These are phyloP conservation scores for Amazona guildingii DNA, from an alignment of 2,113 vertebrate genomes.

Conservation along the genomic window DNA sequence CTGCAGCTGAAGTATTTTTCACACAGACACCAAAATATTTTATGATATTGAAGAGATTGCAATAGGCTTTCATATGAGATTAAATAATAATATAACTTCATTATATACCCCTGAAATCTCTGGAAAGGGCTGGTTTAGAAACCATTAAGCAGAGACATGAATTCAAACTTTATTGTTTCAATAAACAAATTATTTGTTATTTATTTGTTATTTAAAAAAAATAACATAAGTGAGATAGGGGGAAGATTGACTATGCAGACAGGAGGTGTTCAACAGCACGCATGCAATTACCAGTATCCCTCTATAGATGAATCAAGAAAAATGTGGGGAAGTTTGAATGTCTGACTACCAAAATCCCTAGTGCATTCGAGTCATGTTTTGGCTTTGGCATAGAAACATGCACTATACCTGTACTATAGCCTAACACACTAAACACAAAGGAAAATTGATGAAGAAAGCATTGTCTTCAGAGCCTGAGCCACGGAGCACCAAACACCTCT, in stretches of 20 bases:
- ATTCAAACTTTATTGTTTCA: background rate
- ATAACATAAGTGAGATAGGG: background rate
- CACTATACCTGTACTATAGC: background rate
- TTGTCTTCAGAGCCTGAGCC: slow-evolving; percentile 37
- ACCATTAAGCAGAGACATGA: background rate
- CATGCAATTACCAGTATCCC: background rate
- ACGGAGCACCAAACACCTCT: slow-evolving; percentile 37
- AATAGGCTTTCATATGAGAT: background rate
- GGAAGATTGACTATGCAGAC: background rate
- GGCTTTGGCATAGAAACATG: background rate
- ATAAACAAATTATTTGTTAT: background rate
- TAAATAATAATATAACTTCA: background rate
- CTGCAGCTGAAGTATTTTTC: background rate
- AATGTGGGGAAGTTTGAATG: background rate
- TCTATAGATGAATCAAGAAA: background rate
- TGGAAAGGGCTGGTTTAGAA: background rate
- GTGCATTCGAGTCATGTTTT: background rate
- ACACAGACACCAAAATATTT: background rate
- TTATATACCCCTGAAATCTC: background rate
- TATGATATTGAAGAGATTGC: background rate
- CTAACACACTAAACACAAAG: background rate
- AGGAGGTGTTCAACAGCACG: background rate
- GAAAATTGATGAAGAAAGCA: background rate
- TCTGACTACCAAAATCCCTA: background rate
- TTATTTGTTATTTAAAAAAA: background rate